These are phyloP conservation scores for Nysson spinosus DNA, from an alignment of 2,888 invertebrate species.

Conservation along the genomic window DNA sequence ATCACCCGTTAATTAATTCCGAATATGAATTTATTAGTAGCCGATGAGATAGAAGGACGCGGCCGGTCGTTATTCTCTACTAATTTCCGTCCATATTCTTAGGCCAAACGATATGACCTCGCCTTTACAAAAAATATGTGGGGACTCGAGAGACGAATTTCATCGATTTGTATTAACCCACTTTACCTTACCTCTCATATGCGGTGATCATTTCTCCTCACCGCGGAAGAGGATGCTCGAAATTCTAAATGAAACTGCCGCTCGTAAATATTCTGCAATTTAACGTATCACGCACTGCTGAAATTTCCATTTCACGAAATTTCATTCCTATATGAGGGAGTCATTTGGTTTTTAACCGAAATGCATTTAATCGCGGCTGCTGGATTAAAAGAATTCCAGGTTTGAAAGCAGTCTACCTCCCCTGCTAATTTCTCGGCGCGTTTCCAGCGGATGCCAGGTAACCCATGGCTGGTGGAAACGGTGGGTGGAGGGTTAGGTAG, in stretches of 20 bases:
- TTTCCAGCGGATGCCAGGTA: conserved; percentile 46
- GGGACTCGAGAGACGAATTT: conserved; percentile 33
- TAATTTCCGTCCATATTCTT: conserved; percentile 20
- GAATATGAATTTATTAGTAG: conserved; percentile 53
- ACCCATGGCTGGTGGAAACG: conserved; percentile 43
- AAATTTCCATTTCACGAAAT: no score
- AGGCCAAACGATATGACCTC: conserved; percentile 16
- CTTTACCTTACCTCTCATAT: neutral
- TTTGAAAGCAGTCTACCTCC: conserved; percentile 19
- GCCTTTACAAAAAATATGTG: conserved; percentile 12
- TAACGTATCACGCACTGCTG: no score
- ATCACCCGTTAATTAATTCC: conserved; percentile 58
- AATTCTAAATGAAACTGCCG: no score
- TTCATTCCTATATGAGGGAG: conserved; percentile 17
- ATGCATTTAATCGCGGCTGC: conserved; percentile 22
- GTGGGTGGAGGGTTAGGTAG: conserved; percentile 3
- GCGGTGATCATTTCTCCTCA: no score
- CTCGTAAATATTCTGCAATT: no score
- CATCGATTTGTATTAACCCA: conserved; percentile 25
- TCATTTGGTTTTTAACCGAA: conserved; percentile 4
- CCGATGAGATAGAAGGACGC: conserved; percentile 23
- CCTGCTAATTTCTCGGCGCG: conserved; percentile 55
- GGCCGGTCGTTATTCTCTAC: conserved; percentile 11
- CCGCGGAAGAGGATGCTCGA: no score
- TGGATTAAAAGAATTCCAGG: conserved; percentile 47